These are phyloP conservation scores for Sericinus montela DNA, from an alignment of 2,888 invertebrate genomes.

Conservation along the genomic window DNA sequence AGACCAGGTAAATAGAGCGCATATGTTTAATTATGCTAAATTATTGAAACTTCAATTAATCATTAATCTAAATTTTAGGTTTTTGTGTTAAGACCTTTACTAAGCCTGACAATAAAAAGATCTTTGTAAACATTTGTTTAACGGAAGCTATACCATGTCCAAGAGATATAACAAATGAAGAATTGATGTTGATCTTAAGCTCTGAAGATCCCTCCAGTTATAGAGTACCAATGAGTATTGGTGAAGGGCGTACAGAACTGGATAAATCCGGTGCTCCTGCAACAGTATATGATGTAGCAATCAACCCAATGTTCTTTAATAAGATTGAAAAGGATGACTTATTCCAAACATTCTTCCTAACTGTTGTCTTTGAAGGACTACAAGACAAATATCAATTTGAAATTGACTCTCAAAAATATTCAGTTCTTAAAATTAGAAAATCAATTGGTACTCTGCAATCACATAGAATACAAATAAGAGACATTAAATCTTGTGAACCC, in stretches of 20 bases:
- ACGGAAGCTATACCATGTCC: conserved; percentile 87
- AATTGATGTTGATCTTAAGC: conserved; percentile 83
- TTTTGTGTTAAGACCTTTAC: conserved; percentile 88
- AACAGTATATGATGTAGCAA: conserved; percentile 89
- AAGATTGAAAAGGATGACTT: conserved; percentile 85
- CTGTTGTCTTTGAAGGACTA: conserved; percentile 86
- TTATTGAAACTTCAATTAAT: not conserved
- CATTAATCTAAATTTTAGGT: conserved; percentile 66
- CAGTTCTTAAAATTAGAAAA: conserved; percentile 85
- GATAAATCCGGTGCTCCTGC: conserved; percentile 88
- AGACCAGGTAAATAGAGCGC: conserved; percentile 78
- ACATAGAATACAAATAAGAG: conserved; percentile 86
- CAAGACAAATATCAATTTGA: conserved; percentile 87
- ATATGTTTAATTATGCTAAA: not conserved
- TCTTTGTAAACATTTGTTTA: conserved; percentile 92
- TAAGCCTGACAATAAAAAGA: conserved; percentile 82
- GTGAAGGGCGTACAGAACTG: conserved; percentile 86
- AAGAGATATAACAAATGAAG: conserved; percentile 84
- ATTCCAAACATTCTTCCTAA: conserved; percentile 89
- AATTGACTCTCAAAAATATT: conserved; percentile 82
- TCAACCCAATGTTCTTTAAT: conserved; percentile 87
- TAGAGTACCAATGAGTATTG: conserved; percentile 94
- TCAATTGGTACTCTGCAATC: conserved; percentile 85
- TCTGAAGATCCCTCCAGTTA: conserved; percentile 85
- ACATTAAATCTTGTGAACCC: conserved; percentile 70